These are phyloP conservation scores for Brachionus angularis DNA, from an alignment of 1,140 invertebrate genomes.

Conservation along the genomic window DNA sequence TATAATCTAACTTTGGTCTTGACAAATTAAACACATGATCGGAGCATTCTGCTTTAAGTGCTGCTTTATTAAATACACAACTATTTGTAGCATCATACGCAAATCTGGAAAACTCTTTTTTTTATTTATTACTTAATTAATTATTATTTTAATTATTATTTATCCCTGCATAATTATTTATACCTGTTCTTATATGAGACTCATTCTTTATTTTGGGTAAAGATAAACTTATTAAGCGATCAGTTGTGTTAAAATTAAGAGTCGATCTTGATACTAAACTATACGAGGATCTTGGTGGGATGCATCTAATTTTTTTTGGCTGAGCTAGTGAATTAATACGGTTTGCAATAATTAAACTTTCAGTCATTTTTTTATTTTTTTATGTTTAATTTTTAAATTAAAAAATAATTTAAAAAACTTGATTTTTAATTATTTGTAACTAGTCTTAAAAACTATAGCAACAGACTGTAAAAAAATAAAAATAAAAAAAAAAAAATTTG, in stretches of 20 bases:
- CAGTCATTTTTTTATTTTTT: too few relatives aligned
- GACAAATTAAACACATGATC: background rate
- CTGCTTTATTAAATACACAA: conserved; percentile 17
- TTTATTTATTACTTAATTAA: conserved; percentile 13
- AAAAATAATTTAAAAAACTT: too few relatives aligned
- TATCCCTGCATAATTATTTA: too few relatives aligned
- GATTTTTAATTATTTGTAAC: too few relatives aligned
- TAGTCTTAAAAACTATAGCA: conserved; percentile 28
- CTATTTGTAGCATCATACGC: conserved; percentile 29
- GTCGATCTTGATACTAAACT: conserved; percentile 1
- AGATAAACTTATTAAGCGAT: background rate
- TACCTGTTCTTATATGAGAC: conserved; percentile 18
- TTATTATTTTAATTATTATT: background rate
- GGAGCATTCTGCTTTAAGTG: conserved; percentile 5
- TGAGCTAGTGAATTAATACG: conserved; percentile 12
- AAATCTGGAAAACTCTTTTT: conserved; percentile 23
- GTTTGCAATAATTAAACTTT: too few relatives aligned
- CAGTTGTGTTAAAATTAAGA: conserved; percentile 9
- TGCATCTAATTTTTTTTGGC: background rate
- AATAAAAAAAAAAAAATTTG: too few relatives aligned
- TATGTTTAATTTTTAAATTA: too few relatives aligned
- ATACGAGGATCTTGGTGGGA: conserved; percentile 3
- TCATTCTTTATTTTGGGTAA: conserved; percentile 16
- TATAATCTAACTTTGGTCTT: conserved; percentile 19
- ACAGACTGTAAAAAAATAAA: conserved; percentile 28